These are phyloP conservation scores for Drosophila parabipectinata DNA, from an alignment of 1,140 invertebrate species.

Conservation along the genomic window DNA sequence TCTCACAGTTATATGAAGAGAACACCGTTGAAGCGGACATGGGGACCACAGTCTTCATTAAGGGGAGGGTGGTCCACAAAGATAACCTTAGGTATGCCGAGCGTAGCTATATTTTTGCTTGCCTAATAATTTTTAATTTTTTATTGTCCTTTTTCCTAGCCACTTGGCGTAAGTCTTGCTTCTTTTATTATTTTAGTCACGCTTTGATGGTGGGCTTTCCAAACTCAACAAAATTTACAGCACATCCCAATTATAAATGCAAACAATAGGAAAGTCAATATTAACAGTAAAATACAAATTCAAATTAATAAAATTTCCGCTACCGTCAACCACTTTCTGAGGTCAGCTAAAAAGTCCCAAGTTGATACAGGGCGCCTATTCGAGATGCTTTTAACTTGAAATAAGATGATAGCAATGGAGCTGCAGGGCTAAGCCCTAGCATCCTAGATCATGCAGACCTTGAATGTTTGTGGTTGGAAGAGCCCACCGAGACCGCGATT, in stretches of 20 bases:
- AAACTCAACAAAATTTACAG: too few species aligned
- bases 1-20: too few species aligned
- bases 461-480: not conserved
- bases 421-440: slow-evolving; percentile 25
- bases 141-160: too few species aligned
- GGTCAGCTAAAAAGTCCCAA: not conserved
- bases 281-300: not conserved
- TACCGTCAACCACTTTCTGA: not conserved
- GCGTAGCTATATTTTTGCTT: too few species aligned
- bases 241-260: not conserved
- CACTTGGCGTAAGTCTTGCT: too few species aligned
- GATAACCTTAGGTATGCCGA: too few species aligned
- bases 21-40: too few species aligned
- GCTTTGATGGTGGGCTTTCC: too few species aligned
- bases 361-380: not conserved
- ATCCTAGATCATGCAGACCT: slow-evolving; percentile 33
- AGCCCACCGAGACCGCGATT: not conserved
- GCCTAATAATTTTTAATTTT: too few species aligned
- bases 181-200: too few species aligned
- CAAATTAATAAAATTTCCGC: not conserved
- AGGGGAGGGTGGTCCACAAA: too few species aligned
- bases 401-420: slow-evolving; percentile 28
- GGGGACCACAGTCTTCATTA: too few species aligned
- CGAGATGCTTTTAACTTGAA: not conserved
- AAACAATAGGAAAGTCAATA: not conserved